A percentile compares a stretch with the other conserved stretches of the same genome.
These are phyloP conservation scores for Peromyscus nudipes DNA, from an alignment of 2,797 vertebrate species.

Conservation along the genomic window DNA sequence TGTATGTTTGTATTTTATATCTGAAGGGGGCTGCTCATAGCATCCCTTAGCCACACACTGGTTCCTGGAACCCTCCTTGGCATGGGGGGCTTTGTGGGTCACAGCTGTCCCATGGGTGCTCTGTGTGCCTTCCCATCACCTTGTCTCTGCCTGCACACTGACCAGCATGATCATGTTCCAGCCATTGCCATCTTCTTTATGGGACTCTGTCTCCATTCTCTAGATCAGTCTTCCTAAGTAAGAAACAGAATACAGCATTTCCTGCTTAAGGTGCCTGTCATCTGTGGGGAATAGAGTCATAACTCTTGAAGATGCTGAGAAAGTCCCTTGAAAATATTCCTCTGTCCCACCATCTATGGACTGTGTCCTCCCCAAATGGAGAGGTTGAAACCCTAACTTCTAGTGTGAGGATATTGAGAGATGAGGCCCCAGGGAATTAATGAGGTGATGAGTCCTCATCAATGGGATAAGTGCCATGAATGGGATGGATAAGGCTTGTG, in stretches of 20 bases:
- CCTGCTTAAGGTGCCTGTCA: background rate
- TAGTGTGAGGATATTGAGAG: background rate
- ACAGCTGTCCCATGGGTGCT: background rate
- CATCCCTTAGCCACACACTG: background rate
- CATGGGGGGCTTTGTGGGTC: background rate
- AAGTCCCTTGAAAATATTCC: background rate
- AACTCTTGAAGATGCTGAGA: background rate
- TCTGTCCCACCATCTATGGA: background rate
- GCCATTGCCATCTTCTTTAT: background rate
- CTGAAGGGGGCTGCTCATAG: background rate
- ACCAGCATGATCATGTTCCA: too few relatives aligned
- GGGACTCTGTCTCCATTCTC: background rate
- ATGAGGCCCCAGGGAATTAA: background rate
- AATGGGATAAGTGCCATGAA: background rate
- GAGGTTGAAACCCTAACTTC: background rate
- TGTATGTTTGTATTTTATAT: background rate
- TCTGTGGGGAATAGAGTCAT: background rate
- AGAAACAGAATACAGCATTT: background rate
- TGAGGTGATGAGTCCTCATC: background rate
- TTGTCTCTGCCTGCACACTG: background rate
- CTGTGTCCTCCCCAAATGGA: background rate
- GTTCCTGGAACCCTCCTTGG: background rate
- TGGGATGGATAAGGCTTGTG: background rate
- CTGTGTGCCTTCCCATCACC: background rate
- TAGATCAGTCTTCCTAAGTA: background rate